Evolutionary conservation across 2,113 vertebrate genomes (phyloP), one percentile per base, ranked within the genome.

Genomic region (Clarias gariepinus): DNA sequence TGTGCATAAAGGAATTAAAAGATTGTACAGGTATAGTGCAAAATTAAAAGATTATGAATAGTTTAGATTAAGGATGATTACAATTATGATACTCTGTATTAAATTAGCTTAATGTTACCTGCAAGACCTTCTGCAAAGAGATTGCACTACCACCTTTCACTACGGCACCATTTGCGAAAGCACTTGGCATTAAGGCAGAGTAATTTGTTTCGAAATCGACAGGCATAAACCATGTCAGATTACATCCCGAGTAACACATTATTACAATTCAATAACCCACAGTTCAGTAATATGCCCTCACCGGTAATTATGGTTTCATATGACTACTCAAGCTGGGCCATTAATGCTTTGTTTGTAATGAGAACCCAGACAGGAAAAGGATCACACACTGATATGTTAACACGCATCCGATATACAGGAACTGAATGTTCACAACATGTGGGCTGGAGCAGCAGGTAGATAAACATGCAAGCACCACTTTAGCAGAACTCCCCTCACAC

Each of bases 371-470:
- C 82, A 81, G 76, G 68, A 80, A 85, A 10, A 85, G 60, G 81
- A 68, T 79, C 18, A 84, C 61, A 87, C 81, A 85, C 83, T 74
- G 87, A 84, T 57, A 61, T 81, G 83, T 81, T 74, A 71, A 81
- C 83, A 55, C 30, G 19, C 15, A 76, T 88, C 78, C 36, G n/a
- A 61, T 80, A 87, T 81, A 81, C 85, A 81, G 36, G 71, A 18
- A 84, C 82, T 15, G 19, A 57, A 58, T 61, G 87, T 28, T 63
- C 74, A 69, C 74, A 23, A 63, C 60, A 77, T 86, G 19, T 85
- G 87, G 78, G 69, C 68, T 41, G 30, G 87, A 85, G 83, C 83
- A 85, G 87, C 87, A 88, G 87, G 64, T 86, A 79, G 81, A 91
- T 88, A 85, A 57, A 63, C 7, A 36, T 71, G 88, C 86, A 36